Base-by-base conservation (phyloP, 2,113 vertebrate species). In the Oceanodroma tethys region DNA sequence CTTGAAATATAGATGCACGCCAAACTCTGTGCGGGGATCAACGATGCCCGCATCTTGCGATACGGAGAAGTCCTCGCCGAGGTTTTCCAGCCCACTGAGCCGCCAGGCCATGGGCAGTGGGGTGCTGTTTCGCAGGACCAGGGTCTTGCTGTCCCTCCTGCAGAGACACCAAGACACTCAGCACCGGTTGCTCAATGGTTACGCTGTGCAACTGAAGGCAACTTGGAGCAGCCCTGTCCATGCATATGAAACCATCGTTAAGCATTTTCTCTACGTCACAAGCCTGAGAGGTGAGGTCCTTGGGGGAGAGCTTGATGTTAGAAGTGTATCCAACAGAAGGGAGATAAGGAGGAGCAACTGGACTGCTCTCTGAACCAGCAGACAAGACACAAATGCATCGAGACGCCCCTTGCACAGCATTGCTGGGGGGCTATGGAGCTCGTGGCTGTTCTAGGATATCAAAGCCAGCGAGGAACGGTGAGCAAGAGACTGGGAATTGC, bases 51-150 rank as follows among this genome's bases (percentile, higher is more conserved):
- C 92, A 13, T 97, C 93, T 76, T 98, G 92, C 0, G 98, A 98
- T 52, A 98, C 42, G 0, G 92, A 96, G 90, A 99, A 99, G 75
- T 98, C 98, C 7, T 99, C 99, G 0, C 98, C 98, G 3, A 99
- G 93, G 65, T 98, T 98, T 75, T 99, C 98, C 93, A 99, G 73
- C 29, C 98, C 99, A 22, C 85, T 97, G 79, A 99, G 88, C 36
- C 97, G 95, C 99, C 99, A 99, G 52, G 97, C 98, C 8, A 98
- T 96, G 0, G 99, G 98, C 92, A 99, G 95, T 1, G 90, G 94
- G 1, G 97, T 98, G 87, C 90, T 23, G 36, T 99, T 99, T 47
- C 38, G 97, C 80, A 99, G 94, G 19, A 88, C 60, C 72, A 99
- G 55, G 6, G 72, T 93, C 81, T 97, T 98, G 52, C 95, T 98